Base-by-base conservation (phyloP, 2,888 invertebrate species). In the Hypercompe scribonia region DNA sequence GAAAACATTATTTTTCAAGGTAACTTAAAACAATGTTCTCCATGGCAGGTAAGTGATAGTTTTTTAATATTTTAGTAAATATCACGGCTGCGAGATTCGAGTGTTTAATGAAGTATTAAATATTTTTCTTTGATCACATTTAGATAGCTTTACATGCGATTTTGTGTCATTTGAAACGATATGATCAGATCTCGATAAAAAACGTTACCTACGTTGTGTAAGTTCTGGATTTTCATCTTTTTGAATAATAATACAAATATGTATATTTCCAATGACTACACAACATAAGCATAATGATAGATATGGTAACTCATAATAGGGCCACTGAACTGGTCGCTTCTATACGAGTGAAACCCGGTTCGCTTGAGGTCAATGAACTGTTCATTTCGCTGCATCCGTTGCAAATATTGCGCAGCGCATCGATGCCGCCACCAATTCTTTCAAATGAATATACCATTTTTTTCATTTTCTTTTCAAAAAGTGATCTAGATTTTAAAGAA, bases 371-470 rank as follows among this genome's bases (percentile, higher is more conserved):
- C 94, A 92, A 91, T 88, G 95, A 95, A 94, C 95, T 93, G 92
- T 91, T 93, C 94, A 94, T 95, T 95, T 95, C 90, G 94, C 95
- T 95, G 95, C 95, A 95, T 95, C 94, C 95, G 94, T 95, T 95
- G 95, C 95, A 94, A 95, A 95, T 94, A 94, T 90, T 92, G 90
- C 89, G 91, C 89, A 87, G 91, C 91, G 92, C 94, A 93, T 92
- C 92, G 88, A 88, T 87, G 89, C 91, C 90, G 90, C 93, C 90
- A 91, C 93, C 92, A 93, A 93, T 93, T 93, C 92, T 91, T 90
- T 88, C 87, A 87, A 90, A 90, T 90, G 89, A 89, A 90, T 91
- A 90, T 88, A 89, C 89, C 87, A 90, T 90, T 92, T 91, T 54
- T 92, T 93, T 91, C 89, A 91, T 91, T 90, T 87, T 88, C 81